Evolutionary conservation across 2,888 invertebrate genomes (phyloP).

Genomic region (Athrips mouffetella): DNA sequence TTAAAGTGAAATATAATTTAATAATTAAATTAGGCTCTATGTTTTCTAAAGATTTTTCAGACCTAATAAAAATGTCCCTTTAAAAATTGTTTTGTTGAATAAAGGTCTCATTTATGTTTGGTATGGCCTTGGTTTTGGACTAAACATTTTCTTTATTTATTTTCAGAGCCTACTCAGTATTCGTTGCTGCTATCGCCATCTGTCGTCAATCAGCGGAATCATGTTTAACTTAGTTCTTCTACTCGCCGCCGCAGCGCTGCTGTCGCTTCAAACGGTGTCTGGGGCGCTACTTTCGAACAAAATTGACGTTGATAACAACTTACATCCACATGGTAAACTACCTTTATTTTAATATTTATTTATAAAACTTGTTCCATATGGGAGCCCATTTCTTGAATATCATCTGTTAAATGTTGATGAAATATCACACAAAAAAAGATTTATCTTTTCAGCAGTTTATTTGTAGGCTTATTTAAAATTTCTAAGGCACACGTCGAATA

Average conservation of each 20-base stretch:
- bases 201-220: constrained; percentile 36
- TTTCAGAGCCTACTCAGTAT: constrained; percentile 14
- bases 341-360: background rate
- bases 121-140: too few relatives aligned
- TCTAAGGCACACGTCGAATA: too few relatives aligned
- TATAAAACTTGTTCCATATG: background rate
- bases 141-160: constrained; percentile 2
- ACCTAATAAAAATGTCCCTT: too few relatives aligned
- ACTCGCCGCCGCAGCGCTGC: constrained; percentile 58
- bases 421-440: too few relatives aligned
- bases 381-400: background rate
- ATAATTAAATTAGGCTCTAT: too few relatives aligned
- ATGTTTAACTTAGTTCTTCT: constrained; percentile 60
- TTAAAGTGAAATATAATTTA: too few relatives aligned
- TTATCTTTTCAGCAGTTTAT: too few relatives aligned
- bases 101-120: too few relatives aligned
- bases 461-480: too few relatives aligned
- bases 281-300: constrained; percentile 47
- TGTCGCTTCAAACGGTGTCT: constrained; percentile 49
- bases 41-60: too few relatives aligned
- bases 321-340: constrained; percentile 55
- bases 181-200: constrained; percentile 41
- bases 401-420: too few relatives aligned
- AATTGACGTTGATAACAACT: constrained; percentile 48
- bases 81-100: too few relatives aligned